Percentiles rank a stretch among this genome's conserved stretches.
These are phyloP conservation scores for Cerastis rubricosa DNA, from an alignment of 2,888 invertebrate genomes.

Conservation along the genomic window DNA sequence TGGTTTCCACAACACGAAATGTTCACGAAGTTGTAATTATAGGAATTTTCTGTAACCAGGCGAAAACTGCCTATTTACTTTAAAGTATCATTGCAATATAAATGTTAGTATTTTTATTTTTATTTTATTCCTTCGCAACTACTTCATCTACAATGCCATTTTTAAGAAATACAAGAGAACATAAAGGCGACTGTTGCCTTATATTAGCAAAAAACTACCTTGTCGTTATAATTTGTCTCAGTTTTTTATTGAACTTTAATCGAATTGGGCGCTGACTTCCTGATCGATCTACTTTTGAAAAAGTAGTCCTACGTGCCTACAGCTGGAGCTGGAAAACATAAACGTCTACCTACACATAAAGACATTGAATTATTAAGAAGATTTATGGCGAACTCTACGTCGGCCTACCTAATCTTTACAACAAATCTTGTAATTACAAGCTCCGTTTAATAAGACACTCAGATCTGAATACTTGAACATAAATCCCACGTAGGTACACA, in stretches of 20 bases:
- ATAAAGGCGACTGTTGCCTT: slow-evolving; percentile 20
- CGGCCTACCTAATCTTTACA: neutral
- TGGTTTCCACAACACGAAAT: slow-evolving; percentile 27
- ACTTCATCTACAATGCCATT: slow-evolving; percentile 18
- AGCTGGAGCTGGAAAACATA: slow-evolving; percentile 1
- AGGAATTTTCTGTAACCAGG: slow-evolving; percentile 27
- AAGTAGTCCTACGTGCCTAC: slow-evolving; percentile 18
- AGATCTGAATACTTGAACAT: slow-evolving; percentile 12
- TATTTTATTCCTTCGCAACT: slow-evolving; percentile 26
- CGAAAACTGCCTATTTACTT: slow-evolving; percentile 18
- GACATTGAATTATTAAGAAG: neutral
- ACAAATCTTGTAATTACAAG: neutral
- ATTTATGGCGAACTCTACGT: slow-evolving; percentile 9
- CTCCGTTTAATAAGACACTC: neutral
- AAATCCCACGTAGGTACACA: neutral
- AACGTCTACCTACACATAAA: neutral
- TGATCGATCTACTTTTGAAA: slow-evolving; percentile 45
- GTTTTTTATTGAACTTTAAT: slow-evolving; percentile 58
- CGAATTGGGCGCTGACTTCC: slow-evolving; percentile 51
- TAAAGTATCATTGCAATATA: slow-evolving; percentile 23
- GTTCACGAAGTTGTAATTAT: slow-evolving; percentile 36
- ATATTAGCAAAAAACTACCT: slow-evolving; percentile 52
- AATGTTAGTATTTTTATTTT: slow-evolving; percentile 22
- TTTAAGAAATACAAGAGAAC: slow-evolving; percentile 36
- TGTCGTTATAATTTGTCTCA: slow-evolving; percentile 34